Evolutionary conservation across 2,113 vertebrate genomes (phyloP), one percentile per base, ranked within the genome.

Genomic region (Alectura lathami): DNA sequence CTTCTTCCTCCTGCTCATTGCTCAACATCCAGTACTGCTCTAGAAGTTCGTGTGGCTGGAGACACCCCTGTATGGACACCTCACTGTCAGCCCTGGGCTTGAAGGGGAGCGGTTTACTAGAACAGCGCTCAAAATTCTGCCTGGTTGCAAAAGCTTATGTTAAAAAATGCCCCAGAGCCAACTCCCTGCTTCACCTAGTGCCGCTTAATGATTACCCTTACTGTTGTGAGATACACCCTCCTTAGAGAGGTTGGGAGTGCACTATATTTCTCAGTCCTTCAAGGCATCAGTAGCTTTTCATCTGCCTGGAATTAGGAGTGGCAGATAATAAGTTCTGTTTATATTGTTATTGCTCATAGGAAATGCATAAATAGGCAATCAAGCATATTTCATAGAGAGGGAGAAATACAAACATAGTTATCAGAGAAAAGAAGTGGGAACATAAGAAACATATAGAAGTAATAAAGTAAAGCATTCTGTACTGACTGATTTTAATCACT

Each of bases 401-500:
- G 34, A 51, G 18, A 76, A 75, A 80, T 53, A 69, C 4, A 48
- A 8, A 11, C 3, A 2, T n/a, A n/a, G 18, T 40, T 75, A 29
- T 57, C 26, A 73, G 67, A 32, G 7, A 81, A 67, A 77, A 67
- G 13, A 70, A 72, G 26, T 68, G 23, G 36, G 9, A 66, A 50
- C 53, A 20, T 53, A 73, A 53, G 47, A 64, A 24, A 4, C 21
- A 6, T 45, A 85, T 63, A 2, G 73, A 88, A 89, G 34, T 32
- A 26, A 32, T 40, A 2, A 27, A 87, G 3, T 32, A n/a, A 91
- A 91, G 13, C 40, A 17, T 81, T 91, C 29, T 66, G 12, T 73
- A 62, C 20, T 87, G n/a, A 24, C 62, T 76, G 68, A 53, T 84
- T 74, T 66, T 94, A 94, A 92, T 81, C 22, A 29, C 66, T 94